Evolutionary conservation across 2,113 vertebrate genomes (phyloP), one percentile per base, ranked within the genome.

Genomic region (Sphaerodactylus townsendi): DNA sequence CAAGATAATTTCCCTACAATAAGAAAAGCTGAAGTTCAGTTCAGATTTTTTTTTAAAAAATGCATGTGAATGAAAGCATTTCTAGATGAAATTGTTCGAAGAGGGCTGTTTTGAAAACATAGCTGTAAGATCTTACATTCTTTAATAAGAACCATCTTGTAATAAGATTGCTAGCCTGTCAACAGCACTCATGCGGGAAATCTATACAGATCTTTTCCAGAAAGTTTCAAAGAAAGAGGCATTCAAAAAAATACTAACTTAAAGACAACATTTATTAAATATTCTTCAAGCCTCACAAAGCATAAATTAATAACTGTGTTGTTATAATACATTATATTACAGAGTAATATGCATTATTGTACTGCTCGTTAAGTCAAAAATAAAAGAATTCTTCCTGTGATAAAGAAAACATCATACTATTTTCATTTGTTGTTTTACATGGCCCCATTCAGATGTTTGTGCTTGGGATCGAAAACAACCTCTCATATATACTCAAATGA

Each of bases 321-420:
- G 93, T 90, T 94, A 96, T 96, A 95, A 94, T 96, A 96, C 95
- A 96, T 94, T 96, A 96, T 95, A 95, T 95, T 96, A 97, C 95
- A 97, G 91, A 86, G 92, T 90, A 94, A 91, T 89, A 92, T 83
- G 87, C 86, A 87, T 66, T 89, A 79, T 88, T 65, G 77, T 88
- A 89, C 28, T 85, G 46, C 87, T 91, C 81, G 90, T 78, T 78
- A 81, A 90, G 91, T 86, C 84, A 89, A 93, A 87, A 86, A 92
- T 86, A 85, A 92, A 64, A 37, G 48, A 21, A 91, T 88, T 88
- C 78, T 94, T 86, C 81, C 82, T 84, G 89, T 14, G 92, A 92
- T 91, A 87, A 95, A 91, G 93, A 95, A 93, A 93, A n/a, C 17
- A 30, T 72, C 50, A 71, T 71, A 85, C 14, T 48, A 85, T 50